Percentiles rank a stretch among this genome's conserved stretches.
These are phyloP conservation scores for Acropora yongei DNA, from an alignment of 64 coral and sea anemone species.

Conservation along the genomic window DNA sequence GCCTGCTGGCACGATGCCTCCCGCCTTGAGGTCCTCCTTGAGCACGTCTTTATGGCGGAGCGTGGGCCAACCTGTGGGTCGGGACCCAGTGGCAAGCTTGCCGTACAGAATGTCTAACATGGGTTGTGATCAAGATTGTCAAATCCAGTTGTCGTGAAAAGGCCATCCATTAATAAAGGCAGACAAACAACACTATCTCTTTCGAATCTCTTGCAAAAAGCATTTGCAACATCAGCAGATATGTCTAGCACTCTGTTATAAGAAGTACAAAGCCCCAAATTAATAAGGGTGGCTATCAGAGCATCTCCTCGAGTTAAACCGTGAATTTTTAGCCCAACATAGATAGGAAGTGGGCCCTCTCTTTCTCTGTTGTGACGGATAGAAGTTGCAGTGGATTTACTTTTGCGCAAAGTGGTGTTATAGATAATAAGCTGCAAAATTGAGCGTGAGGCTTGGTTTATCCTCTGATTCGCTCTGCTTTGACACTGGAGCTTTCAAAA, in stretches of 20 bases:
- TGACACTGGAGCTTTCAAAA: too few relatives aligned
- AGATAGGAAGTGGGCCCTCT: slow-evolving; percentile 17
- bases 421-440: too few relatives aligned
- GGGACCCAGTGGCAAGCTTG: too few relatives aligned
- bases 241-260: slow-evolving; percentile 6
- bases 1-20: too few relatives aligned
- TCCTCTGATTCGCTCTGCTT: too few relatives aligned
- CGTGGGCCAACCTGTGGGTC: too few relatives aligned
- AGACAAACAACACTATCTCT: neutral
- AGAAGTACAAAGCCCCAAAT: neutral
- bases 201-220: neutral
- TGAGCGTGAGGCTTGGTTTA: too few relatives aligned
- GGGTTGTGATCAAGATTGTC: slow-evolving; percentile 21
- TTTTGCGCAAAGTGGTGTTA: too few relatives aligned
- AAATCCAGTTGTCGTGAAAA: neutral
- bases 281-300: neutral
- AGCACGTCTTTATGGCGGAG: too few relatives aligned
- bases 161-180: neutral
- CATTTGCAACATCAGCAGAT: neutral
- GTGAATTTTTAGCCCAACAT: slow-evolving; percentile 25
- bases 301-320: slow-evolving; percentile 10
- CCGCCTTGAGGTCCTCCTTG: too few relatives aligned
- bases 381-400: too few relatives aligned
- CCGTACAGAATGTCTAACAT: neutral
- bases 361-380: neutral